Base-by-base conservation (phyloP, 2,888 invertebrate genomes). In the Drosophila rubida region DNA sequence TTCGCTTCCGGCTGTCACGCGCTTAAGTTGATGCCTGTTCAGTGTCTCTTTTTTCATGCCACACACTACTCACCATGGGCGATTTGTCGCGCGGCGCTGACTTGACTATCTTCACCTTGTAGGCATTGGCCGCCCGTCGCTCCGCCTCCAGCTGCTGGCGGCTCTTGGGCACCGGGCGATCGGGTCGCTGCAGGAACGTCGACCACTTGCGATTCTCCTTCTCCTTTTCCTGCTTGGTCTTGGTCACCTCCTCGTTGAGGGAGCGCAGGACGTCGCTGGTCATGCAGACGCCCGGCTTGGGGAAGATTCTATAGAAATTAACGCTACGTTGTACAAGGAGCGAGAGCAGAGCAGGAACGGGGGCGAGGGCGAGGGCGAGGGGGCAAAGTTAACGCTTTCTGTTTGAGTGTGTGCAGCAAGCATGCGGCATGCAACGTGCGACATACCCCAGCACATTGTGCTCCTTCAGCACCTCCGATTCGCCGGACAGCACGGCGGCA, bases 151-250 rank as follows among this genome's bases (percentile, higher is more conserved):
- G 53, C 66, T 90, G 87, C 4, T 86, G 85, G 58, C 88, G 90
- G 59, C 89, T 91, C 67, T 91, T 91, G 6, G 95, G 95, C 71
- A 94, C 93, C 0, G 96, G 95, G 16, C 95, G 92, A 76, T 94
- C 93, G 0, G 96, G 96, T 80, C 95, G 95, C 90, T 95, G 95
- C 68, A 96, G 89, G 86, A 96, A 96, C 27, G 95, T 96, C 3
- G 96, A 95, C 93, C 94, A 95, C 77, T 94, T 94, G 77, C 93
- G 94, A 74, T 93, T 93, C 37, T 94, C 93, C 70, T 93, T 92
- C 57, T 93, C 93, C 66, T 93, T 92, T 71, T 93, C 93, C 14
- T 92, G 92, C 74, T 91, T 93, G 2, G 93, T 91, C 79, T 92
- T 93, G 63, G 91, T 77, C 32, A 93, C 89, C 75, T 94, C 94